These are phyloP conservation scores for Chaetodon auriga DNA, from an alignment of 2,113 vertebrate species.

Conservation along the genomic window DNA sequence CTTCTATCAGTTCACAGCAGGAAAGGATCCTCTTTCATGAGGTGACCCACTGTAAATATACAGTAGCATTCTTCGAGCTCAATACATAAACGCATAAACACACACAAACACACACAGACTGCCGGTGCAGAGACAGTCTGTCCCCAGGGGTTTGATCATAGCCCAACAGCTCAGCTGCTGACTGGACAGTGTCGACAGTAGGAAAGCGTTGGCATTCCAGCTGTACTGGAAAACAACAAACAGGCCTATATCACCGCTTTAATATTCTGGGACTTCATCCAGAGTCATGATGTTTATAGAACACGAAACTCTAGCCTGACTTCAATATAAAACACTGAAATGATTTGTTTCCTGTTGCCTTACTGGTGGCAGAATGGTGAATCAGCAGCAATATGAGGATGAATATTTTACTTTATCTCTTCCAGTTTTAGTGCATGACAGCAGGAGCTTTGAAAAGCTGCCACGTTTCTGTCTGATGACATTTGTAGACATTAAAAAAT, in stretches of 20 bases:
- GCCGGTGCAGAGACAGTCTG: constrained; percentile 7
- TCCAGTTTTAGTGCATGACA: not conserved
- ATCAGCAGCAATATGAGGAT: not conserved
- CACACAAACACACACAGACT: constrained; percentile 31
- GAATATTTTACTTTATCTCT: constrained; percentile 2
- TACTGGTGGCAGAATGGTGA: not conserved
- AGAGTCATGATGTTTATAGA: not conserved
- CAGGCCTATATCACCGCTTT: not conserved
- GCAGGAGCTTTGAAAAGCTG: not conserved
- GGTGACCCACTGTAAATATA: constrained; percentile 35
- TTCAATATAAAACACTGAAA: not conserved
- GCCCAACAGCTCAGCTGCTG: constrained; percentile 32
- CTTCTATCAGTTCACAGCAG: not conserved
- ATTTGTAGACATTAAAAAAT: not conserved
- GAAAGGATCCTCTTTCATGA: constrained; percentile 17
- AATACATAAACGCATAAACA: constrained; percentile 22
- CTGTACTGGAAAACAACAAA: constrained; percentile 29
- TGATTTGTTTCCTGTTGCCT: not conserved
- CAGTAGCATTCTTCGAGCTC: constrained; percentile 6
- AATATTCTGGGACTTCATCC: constrained; percentile 9
- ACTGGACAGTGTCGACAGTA: constrained; percentile 20
- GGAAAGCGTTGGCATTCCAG: constrained; percentile 17
- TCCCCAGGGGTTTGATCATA: constrained; percentile 44
- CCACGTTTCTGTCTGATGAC: not conserved
- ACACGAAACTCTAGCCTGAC: not conserved